Conservation (phyloP, 64 coral and sea anemone species). For the Anthopleura sola region DNA sequence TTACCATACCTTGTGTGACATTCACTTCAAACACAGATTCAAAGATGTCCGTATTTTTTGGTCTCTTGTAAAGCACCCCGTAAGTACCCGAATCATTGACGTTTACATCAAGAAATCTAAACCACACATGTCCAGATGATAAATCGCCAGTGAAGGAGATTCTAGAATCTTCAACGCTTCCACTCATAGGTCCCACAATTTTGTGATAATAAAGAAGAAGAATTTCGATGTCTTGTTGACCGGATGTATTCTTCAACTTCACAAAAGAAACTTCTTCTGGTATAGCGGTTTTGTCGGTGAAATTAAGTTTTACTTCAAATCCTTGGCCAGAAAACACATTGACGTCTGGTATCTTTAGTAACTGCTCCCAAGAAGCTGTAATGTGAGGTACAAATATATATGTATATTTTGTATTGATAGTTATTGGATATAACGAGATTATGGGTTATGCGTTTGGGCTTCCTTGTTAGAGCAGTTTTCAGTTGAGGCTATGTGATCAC, state of each 20-base stretch:
- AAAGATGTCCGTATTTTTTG: neutral
- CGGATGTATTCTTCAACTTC: neutral
- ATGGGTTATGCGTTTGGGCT: no score
- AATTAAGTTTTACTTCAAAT: neutral
- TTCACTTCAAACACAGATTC: neutral
- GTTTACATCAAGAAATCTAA: neutral
- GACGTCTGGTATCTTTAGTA: neutral
- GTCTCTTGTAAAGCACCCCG: neutral
- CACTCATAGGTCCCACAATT: neutral
- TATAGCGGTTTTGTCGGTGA: neutral
- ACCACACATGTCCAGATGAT: neutral
- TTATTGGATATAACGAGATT: no score
- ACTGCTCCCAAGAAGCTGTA: no score
- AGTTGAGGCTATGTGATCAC: no score
- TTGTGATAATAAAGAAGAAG: neutral
- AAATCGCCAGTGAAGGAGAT: neutral
- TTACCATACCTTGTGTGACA: neutral
- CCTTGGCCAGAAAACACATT: constrained; percentile 5
- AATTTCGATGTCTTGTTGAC: neutral
- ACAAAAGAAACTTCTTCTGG: neutral
- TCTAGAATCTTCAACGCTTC: neutral
- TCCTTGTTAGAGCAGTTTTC: no score
- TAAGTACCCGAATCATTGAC: neutral
- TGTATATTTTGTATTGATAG: no score
- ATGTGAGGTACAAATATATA: no score